Evolutionary conservation across 2,113 vertebrate genomes (phyloP), one percentile per base, ranked within the genome.

Genomic region (Corythornis vintsioides): DNA sequence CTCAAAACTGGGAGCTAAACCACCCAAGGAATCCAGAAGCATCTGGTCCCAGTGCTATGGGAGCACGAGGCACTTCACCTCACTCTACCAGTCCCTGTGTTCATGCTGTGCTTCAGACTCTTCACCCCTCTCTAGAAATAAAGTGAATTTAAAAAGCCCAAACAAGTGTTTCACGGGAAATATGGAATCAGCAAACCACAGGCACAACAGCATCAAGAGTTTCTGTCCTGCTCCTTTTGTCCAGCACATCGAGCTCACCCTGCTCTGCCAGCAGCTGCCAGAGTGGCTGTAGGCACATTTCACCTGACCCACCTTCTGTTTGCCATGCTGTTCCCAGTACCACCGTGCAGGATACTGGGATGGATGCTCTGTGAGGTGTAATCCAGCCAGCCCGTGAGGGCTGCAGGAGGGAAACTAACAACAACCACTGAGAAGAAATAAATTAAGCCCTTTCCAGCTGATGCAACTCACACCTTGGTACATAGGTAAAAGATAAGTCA

Each of bases 401-500:
- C 57, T 40, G 35, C 2, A 48, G 25, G 67, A 40, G 11, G 40
- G 60, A 74, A 72, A 61, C 61, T 47, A 66, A 78, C 86, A 93
- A 33, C 69, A 78, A 64, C 13, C 20, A 43, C 26, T 69, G 2
- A 12, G 19, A 70, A 38, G 22, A 40, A 57, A 21, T 16, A 13
- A 33, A 31, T 53, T 11, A 85, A 42, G 59, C 35, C 60, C 66
- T 82, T 86, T 76, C 53, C 31, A 1, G n/a, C 48, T 93, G 91
- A 82, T 69, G 93, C 42, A 93, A 75, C 10, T 57, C 69, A 91
- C 35, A 93, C 67, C 11, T 61, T 0, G 6, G 86, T 31, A 40
- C 70, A 21, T 5, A 69, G 70, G 83, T 61, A 72, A 86, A 84
- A 75, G 81, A 8, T 74, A 78, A 84, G 57, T 92, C 94, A 94